phyloP scores from a whole-genome alignment of 2,797 vertebrate genomes.

The Cynopterus sphinx region DNA sequence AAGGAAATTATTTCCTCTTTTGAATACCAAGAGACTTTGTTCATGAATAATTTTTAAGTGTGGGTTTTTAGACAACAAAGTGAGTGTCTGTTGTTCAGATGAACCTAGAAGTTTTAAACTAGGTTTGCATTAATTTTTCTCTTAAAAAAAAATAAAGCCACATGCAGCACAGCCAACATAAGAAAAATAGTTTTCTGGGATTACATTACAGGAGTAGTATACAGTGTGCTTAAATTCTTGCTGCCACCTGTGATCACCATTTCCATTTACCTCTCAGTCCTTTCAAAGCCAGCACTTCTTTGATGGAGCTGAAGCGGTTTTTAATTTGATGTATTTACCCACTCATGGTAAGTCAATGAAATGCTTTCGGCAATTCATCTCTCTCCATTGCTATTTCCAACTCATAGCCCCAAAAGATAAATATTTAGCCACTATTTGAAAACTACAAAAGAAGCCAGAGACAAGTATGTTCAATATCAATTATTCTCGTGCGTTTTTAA shows the following conservation, averaged over 20 bases:
- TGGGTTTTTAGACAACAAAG: not conserved
- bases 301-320: not conserved
- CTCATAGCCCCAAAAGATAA: constrained; percentile 13
- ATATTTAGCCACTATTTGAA: constrained; percentile 42
- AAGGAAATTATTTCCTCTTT: constrained; percentile 73
- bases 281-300: not conserved
- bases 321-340: constrained; percentile 39
- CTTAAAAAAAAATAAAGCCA: not conserved
- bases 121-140: constrained; percentile 16
- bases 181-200: not conserved
- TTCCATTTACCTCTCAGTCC: not conserved
- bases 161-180: not conserved
- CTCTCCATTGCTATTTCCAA: not conserved
- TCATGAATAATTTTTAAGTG: not conserved
- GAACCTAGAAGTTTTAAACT: not conserved
- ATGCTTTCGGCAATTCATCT: constrained; percentile 23
- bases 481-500: constrained; percentile 42
- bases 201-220: not conserved
- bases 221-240: not conserved
- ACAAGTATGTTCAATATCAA: not conserved
- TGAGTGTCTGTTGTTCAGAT: not conserved
- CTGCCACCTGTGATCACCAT: not conserved
- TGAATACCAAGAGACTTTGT: not conserved
- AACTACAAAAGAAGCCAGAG: constrained; percentile 31
- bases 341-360: constrained; percentile 35